Base-by-base conservation (phyloP, 92 coral and sea anemone genomes). In the Heliopora coerulea region DNA sequence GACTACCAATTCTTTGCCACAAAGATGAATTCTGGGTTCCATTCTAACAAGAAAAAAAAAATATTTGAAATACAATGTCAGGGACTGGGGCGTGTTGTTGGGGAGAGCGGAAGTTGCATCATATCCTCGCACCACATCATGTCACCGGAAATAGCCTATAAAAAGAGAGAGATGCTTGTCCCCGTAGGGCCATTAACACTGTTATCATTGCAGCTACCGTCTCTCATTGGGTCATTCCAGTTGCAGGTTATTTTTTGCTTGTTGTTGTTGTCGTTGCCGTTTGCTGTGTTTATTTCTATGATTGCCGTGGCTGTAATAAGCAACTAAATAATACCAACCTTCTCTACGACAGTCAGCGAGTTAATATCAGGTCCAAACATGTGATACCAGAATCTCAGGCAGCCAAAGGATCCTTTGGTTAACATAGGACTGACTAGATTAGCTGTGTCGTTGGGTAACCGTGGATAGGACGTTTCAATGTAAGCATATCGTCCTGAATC, bases 281-380 rank as follows among this genome's bases (percentile, higher is more conserved):
- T 46, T 10, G 2, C 15, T 10, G 52, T 46, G 52, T 15, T 8
- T 7, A 2, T 8, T 10, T 46, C 3, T 46, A 2, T 3, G 52
- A 6, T 3, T 15, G 52, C 15, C 52, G n/a, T 46, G 52, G 7
- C 52, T n/a, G 52, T 50, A 50, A 3, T 19, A 28, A 61, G 8
- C 2, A 8, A 1, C 12, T 1, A 21, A n/a, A 24, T 19, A 8
- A 24, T 17, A 62, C 77, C 7, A 46, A 89, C 96, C 96, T 83
- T 87, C 57, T 80, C 61, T 25, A 85, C 79, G 33, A 93, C 83
- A 42, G 85, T 90, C 3, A 93, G 88, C 15, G 83, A 54, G 68
- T 85, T 80, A 0, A 93, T 82, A 59, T 93, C 91, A 29, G 96
- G 96, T 18, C 98, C 98, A 84, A 72, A 93, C 98, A 93, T 93